Conservation (phyloP, 2,797 vertebrate species). For the Hyperoplus lanceolatus region DNA sequence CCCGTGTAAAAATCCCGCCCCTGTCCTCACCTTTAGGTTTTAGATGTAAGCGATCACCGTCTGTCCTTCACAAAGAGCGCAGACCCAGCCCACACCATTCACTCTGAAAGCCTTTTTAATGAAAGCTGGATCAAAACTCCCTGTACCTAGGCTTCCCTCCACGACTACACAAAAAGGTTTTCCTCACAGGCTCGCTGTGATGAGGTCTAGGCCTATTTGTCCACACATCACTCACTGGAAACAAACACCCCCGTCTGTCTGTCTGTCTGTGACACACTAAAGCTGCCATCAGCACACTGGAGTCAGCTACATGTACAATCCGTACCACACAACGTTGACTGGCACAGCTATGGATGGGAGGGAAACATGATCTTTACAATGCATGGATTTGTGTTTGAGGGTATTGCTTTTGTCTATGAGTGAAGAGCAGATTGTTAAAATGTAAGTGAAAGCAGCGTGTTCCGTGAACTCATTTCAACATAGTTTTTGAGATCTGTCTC, state of each 20-base stretch:
- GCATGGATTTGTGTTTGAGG: neutral
- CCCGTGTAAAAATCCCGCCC: constrained; percentile 27
- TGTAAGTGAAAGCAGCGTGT: neutral
- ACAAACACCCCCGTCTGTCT: constrained; percentile 71
- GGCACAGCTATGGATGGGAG: neutral
- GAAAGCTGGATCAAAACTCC: constrained; percentile 63
- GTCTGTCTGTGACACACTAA: constrained; percentile 61
- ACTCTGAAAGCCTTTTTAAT: constrained; percentile 65
- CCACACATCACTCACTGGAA: constrained; percentile 75
- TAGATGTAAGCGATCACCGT: constrained; percentile 17
- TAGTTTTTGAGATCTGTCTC: neutral
- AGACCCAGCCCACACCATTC: constrained; percentile 38
- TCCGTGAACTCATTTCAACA: constrained; percentile 16
- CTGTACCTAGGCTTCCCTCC: constrained; percentile 25
- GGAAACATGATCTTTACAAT: constrained; percentile 12
- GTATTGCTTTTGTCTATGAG: neutral
- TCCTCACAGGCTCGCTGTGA: constrained; percentile 65
- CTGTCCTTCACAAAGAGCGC: constrained; percentile 44
- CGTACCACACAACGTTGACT: constrained; percentile 18
- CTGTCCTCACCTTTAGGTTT: constrained; percentile 32
- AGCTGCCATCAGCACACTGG: constrained; percentile 57
- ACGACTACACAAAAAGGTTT: constrained; percentile 53
- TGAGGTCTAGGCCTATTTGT: constrained; percentile 80
- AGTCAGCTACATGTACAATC: constrained; percentile 42
- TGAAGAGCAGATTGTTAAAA: constrained; percentile 10